Evolutionary conservation across 2,888 invertebrate species (phyloP).

Genomic region (Iphiclides podalirius): DNA sequence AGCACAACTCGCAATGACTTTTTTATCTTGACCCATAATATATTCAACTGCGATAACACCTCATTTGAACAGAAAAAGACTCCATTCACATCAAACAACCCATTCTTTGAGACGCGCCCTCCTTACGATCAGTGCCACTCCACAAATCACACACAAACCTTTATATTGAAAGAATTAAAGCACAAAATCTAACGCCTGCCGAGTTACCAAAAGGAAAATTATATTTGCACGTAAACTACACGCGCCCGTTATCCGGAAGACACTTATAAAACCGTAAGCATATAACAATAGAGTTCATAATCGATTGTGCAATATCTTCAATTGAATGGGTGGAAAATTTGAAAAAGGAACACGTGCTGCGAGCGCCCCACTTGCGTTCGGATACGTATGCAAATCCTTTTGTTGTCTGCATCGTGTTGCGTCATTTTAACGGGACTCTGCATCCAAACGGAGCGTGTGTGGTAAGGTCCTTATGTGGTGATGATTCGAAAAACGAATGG

Average conservation of each 20-base stretch:
- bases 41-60: conserved; percentile 45
- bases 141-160: conserved; percentile 19
- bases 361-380: conserved; percentile 50
- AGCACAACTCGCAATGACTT: conserved; percentile 8
- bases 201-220: conserved; percentile 26
- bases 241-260: background rate
- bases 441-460: conserved; percentile 44
- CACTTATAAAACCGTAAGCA: conserved; percentile 2
- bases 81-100: conserved; percentile 59
- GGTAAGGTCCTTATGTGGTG: conserved; percentile 28
- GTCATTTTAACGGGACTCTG: conserved; percentile 56
- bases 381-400: conserved; percentile 73
- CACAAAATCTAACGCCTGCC: conserved; percentile 17
- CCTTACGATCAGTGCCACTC: conserved; percentile 18
- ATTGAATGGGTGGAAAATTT: conserved; percentile 24
- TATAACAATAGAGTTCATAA: conserved; percentile 5
- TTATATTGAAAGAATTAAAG: conserved; percentile 23
- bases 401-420: conserved; percentile 54
- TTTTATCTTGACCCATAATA: conserved; percentile 17
- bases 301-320: conserved; percentile 21
- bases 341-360: conserved; percentile 40
- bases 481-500: background rate
- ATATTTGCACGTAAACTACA: conserved; percentile 26
- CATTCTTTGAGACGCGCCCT: conserved; percentile 48
- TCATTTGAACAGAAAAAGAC: conserved; percentile 61